Conservation (phyloP, 1,140 invertebrate genomes). For the Panulirus ornatus region DNA sequence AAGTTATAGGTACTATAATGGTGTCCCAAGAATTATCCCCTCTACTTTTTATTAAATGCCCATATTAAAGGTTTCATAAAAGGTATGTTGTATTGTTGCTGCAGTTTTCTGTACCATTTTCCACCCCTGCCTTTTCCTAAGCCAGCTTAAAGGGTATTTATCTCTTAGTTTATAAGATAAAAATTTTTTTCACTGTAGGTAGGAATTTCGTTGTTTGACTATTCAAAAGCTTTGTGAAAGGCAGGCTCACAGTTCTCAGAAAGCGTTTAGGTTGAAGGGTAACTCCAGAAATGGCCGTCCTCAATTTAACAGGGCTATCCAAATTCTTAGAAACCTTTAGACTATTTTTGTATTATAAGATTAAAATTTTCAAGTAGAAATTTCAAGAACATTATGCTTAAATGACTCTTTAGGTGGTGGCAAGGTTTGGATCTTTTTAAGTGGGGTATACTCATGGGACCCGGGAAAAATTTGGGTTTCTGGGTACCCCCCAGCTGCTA, state of each 20-base stretch:
- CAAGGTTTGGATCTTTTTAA: conserved; percentile 52
- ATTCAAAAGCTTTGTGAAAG: conserved; percentile 66
- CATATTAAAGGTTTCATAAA: conserved; percentile 61
- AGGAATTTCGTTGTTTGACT: conserved; percentile 62
- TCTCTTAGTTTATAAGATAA: conserved; percentile 39
- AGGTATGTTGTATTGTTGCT: conserved; percentile 61
- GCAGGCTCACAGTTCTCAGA: conserved; percentile 61
- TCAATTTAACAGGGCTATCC: conserved; percentile 24
- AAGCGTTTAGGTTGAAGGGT: conserved; percentile 58
- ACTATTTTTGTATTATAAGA: background rate
- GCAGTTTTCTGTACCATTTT: conserved; percentile 64
- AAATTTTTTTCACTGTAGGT: conserved; percentile 46
- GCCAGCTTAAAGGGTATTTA: conserved; percentile 62
- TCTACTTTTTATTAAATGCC: conserved; percentile 64
- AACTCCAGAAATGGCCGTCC: conserved; percentile 53
- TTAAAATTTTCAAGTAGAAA: background rate
- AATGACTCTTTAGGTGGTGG: conserved; percentile 5
- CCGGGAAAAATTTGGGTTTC: conserved; percentile 36
- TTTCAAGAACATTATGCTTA: conserved; percentile 27
- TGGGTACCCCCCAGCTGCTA: conserved; percentile 56
- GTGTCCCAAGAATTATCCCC: conserved; percentile 64
- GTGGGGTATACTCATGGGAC: conserved; percentile 62
- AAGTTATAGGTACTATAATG: conserved; percentile 63
- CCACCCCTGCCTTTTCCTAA: conserved; percentile 69
- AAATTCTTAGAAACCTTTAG: conserved; percentile 43